Evolutionary conservation across 2,888 invertebrate genomes (phyloP).

Genomic region (Nipponacmea schrenckii): DNA sequence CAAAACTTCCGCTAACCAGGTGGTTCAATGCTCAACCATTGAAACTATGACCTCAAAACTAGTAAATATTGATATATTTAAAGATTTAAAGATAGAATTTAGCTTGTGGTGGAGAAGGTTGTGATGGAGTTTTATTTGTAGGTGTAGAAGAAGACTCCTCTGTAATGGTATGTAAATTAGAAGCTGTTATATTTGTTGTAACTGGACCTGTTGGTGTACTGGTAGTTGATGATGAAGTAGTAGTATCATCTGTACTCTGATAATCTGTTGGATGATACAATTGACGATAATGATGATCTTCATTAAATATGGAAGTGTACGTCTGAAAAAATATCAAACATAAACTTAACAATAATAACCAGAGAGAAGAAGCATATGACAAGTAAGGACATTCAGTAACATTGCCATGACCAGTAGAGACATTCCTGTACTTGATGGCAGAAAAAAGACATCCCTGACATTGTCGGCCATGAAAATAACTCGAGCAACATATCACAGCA

Average conservation of each 20-base stretch:
- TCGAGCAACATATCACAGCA: too few species aligned
- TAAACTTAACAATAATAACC: too few species aligned
- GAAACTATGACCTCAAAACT: too few species aligned
- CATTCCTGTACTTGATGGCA: too few species aligned
- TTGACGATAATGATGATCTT: constrained; percentile 57
- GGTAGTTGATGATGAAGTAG: constrained; percentile 27
- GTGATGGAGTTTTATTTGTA: not conserved
- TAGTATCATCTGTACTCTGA: constrained; percentile 38
- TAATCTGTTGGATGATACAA: constrained; percentile 56
- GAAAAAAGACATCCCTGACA: too few species aligned
- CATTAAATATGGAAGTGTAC: constrained; percentile 58
- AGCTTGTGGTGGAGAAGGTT: not conserved
- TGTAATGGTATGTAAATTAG: constrained; percentile 41
- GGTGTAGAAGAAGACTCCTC: constrained; percentile 25
- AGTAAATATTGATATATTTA: too few species aligned
- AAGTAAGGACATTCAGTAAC: not conserved
- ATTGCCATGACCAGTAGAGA: too few species aligned
- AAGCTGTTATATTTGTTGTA: constrained; percentile 23
- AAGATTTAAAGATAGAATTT: constrained; percentile 16
- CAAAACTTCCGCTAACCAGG: too few species aligned
- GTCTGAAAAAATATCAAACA: constrained; percentile 41
- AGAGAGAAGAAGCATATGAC: constrained; percentile 6
- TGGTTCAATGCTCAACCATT: too few species aligned
- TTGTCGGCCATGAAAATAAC: too few species aligned
- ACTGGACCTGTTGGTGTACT: constrained; percentile 27